Evolutionary conservation across 2,113 vertebrate species (phyloP).

Genomic region (Barnardius zonarius): DNA sequence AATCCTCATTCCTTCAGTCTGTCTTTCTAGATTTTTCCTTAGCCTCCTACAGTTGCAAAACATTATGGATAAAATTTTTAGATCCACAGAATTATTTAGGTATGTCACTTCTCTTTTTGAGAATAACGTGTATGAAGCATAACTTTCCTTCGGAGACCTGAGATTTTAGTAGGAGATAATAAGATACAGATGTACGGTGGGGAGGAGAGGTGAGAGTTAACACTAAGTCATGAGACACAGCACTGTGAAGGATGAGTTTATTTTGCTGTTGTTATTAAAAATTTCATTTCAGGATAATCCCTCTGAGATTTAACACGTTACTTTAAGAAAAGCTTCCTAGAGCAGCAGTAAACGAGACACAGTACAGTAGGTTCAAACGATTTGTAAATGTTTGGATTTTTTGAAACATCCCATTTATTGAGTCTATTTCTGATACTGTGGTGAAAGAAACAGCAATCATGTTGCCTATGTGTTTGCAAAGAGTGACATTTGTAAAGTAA

Average conservation of each 20-base stretch:
- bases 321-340: conserved; percentile 46
- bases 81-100: not conserved
- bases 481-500: conserved; percentile 38
- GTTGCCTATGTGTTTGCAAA: conserved; percentile 15
- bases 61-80: not conserved
- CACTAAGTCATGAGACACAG: not conserved
- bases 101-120: not conserved
- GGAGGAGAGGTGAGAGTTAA: conserved; percentile 40
- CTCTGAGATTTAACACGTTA: conserved; percentile 52
- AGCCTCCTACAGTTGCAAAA: not conserved
- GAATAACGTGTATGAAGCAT: not conserved
- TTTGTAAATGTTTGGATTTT: conserved; percentile 42
- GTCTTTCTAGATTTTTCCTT: not conserved
- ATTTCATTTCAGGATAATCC: conserved; percentile 56
- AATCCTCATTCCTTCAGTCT: not conserved
- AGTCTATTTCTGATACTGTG: conserved; percentile 15
- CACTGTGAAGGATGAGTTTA: conserved; percentile 53
- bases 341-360: conserved; percentile 54
- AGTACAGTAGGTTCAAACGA: conserved; percentile 26
- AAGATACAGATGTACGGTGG: not conserved
- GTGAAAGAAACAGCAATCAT: conserved; percentile 22
- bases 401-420: conserved; percentile 43
- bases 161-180: not conserved
- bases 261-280: conserved; percentile 63
- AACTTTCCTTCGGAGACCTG: not conserved